phyloP scores from a whole-genome alignment of 2,797 vertebrate species.

The Heterohyrax brucei region DNA sequence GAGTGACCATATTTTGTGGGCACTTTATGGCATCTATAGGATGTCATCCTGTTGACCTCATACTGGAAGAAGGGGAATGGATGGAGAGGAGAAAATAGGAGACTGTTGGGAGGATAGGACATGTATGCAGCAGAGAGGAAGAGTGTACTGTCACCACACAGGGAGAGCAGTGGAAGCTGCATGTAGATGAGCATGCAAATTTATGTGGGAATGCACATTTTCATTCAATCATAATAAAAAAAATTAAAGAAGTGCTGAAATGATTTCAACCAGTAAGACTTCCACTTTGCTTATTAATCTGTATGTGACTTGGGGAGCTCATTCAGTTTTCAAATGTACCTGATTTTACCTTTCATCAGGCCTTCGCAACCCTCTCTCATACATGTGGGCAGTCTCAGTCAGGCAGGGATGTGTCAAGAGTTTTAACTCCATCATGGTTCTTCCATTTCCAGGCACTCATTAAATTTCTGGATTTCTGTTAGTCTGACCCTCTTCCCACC shows the following conservation, averaged over 20 bases:
- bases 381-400: background rate
- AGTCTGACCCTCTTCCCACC: background rate
- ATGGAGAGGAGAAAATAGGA: too few relatives aligned
- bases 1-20: too few relatives aligned
- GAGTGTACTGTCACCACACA: too few relatives aligned
- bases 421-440: background rate
- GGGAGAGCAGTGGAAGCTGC: too few relatives aligned
- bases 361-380: constrained; percentile 3
- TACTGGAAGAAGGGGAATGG: too few relatives aligned
- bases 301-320: background rate
- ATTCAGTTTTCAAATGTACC: constrained; percentile 27
- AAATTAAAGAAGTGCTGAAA: background rate
- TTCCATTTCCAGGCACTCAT: background rate
- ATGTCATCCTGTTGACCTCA: too few relatives aligned
- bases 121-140: too few relatives aligned
- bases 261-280: constrained; percentile 12
- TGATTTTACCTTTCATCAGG: constrained; percentile 46
- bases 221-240: too few relatives aligned
- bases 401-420: background rate
- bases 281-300: background rate
- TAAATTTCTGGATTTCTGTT: constrained; percentile 61
- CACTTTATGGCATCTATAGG: too few relatives aligned
- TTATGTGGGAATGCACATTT: too few relatives aligned
- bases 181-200: too few relatives aligned
- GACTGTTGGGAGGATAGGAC: too few relatives aligned